A percentile compares a stretch with the other conserved stretches of the same genome.
These are phyloP conservation scores for Hartigia nigra DNA, from an alignment of 2,888 invertebrate species.

Conservation along the genomic window DNA sequence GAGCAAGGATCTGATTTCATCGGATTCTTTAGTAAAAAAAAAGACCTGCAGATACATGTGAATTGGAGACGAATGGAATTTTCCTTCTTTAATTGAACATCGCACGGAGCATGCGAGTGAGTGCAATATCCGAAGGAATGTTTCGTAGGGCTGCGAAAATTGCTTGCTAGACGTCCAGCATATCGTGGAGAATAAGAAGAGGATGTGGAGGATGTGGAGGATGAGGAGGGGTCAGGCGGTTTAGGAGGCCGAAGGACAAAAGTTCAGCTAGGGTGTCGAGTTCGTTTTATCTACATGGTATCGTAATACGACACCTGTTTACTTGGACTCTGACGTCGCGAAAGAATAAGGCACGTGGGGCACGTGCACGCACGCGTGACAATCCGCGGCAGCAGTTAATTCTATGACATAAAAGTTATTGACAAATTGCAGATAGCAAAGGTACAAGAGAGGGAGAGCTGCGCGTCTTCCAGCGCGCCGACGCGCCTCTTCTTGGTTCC, in stretches of 20 bases:
- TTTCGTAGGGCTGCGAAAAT: not conserved
- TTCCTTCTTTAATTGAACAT: not conserved
- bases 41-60: too few relatives aligned
- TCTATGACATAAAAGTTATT: not conserved
- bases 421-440: not conserved
- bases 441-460: not conserved
- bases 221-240: too few relatives aligned
- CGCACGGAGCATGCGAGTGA: not conserved
- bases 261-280: not conserved
- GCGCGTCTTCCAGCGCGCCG: not conserved
- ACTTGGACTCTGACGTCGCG: not conserved
- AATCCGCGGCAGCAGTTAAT: not conserved
- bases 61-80: too few relatives aligned
- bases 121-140: not conserved
- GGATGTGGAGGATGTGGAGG: too few relatives aligned
- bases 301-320: not conserved
- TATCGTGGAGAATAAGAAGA: not conserved
- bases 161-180: not conserved
- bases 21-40: too few relatives aligned
- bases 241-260: not conserved
- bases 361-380: not conserved
- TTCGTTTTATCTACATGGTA: not conserved
- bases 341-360: not conserved
- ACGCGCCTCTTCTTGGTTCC: not conserved
- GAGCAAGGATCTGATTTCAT: not conserved